Percentiles rank a stretch among this genome's conserved stretches.
Evolutionary conservation across 2,113 vertebrate species (phyloP).

Genomic region (Colistium nudipinnis): DNA sequence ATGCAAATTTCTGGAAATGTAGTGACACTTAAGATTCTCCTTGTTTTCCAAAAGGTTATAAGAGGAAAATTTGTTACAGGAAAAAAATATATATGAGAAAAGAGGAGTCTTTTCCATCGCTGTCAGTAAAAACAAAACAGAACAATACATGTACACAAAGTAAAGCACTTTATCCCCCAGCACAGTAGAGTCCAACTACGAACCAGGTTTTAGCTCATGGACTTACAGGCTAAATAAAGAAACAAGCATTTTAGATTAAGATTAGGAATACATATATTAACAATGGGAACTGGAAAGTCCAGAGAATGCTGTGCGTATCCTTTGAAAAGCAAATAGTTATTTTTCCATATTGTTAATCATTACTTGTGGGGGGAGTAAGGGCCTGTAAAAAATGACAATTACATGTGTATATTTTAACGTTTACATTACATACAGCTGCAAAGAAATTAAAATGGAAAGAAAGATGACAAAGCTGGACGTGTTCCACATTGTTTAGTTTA

Average conservation of each 20-base stretch:
- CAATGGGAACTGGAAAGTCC: conserved; percentile 95
- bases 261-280: conserved; percentile 94
- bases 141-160: conserved; percentile 78
- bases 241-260: conserved; percentile 97
- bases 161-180: conserved; percentile 81
- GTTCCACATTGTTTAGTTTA: conserved; percentile 89
- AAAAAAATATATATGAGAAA: conserved; percentile 80
- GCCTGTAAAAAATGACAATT: conserved; percentile 99
- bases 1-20: conserved; percentile 79
- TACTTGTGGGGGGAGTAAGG: conserved; percentile 89
- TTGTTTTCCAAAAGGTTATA: conserved; percentile 74
- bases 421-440: conserved; percentile 79
- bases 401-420: conserved; percentile 87
- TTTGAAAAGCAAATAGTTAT: conserved; percentile 99
- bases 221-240: conserved; percentile 97
- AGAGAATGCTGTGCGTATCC: conserved; percentile 99
- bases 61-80: conserved; percentile 82
- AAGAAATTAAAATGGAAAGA: conserved; percentile 89
- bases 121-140: conserved; percentile 81
- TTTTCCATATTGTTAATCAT: conserved; percentile 97
- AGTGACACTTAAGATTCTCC: conserved; percentile 58
- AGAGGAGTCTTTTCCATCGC: conserved; percentile 77
- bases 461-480: conserved; percentile 97
- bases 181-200: conserved; percentile 83
- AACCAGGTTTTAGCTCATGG: conserved; percentile 99